Evolutionary conservation across 2,888 invertebrate genomes (phyloP).

Genomic region (Bombylius major): DNA sequence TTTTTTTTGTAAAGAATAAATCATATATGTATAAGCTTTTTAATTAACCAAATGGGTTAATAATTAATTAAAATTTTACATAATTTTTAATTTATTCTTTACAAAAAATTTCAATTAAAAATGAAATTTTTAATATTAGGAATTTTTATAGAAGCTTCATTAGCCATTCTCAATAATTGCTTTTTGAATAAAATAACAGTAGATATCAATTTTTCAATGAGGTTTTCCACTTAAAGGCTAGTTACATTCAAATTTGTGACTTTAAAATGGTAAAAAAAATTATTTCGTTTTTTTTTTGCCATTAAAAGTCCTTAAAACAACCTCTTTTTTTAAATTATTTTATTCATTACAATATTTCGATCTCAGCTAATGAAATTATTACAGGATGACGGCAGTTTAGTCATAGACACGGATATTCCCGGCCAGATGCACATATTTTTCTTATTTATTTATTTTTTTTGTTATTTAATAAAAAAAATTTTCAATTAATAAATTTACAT

Average conservation of each 20-base stretch:
- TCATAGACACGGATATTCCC: conserved; percentile 36
- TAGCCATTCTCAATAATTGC: conserved; percentile 12
- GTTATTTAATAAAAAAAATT: not conserved
- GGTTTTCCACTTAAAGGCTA: too few species aligned
- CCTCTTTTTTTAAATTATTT: not conserved
- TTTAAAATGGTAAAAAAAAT: not conserved
- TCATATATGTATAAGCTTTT: too few species aligned
- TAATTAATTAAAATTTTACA: too few species aligned
- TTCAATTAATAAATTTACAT: not conserved
- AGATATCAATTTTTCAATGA: too few species aligned
- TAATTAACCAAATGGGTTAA: too few species aligned
- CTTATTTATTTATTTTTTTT: not conserved
- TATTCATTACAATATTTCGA: conserved; percentile 7
- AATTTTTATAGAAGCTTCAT: conserved; percentile 1
- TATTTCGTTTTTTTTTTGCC: not conserved
- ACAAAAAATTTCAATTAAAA: too few species aligned
- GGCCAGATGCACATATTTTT: conserved; percentile 27
- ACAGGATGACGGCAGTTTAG: conserved; percentile 19
- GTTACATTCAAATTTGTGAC: too few species aligned
- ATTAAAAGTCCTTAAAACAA: not conserved
- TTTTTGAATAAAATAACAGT: too few species aligned
- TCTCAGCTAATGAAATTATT: conserved; percentile 13
- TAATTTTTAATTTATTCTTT: too few species aligned
- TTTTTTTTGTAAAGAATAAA: too few species aligned
- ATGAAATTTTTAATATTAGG: too few species aligned